These are phyloP conservation scores for Callyntrura guangdongensis DNA, from an alignment of 2,888 invertebrate genomes.

Conservation along the genomic window DNA sequence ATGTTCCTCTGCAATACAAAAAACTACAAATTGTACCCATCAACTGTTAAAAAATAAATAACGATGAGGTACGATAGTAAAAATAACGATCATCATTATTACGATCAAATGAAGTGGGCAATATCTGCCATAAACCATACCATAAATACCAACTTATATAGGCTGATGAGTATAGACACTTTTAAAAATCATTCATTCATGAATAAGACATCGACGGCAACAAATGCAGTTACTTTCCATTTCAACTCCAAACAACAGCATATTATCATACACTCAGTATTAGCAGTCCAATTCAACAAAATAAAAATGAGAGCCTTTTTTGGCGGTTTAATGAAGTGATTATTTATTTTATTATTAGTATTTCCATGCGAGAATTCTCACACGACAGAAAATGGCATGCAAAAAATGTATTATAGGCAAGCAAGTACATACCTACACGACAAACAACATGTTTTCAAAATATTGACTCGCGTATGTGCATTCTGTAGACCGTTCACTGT, in stretches of 20 bases:
- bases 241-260: too few relatives aligned
- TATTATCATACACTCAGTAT: too few relatives aligned
- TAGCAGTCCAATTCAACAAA: conserved; percentile 14
- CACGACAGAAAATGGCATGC: conserved; percentile 24
- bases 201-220: background rate
- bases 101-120: too few relatives aligned
- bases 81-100: conserved; percentile 10
- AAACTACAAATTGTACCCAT: background rate
- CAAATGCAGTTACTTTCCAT: too few relatives aligned
- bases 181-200: too few relatives aligned
- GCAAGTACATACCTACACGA: background rate
- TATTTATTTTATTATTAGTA: conserved; percentile 56
- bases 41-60: background rate
- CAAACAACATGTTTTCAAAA: background rate
- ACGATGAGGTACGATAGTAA: background rate
- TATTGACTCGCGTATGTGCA: too few relatives aligned
- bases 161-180: too few relatives aligned
- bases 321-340: conserved; percentile 70
- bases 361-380: conserved; percentile 68
- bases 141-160: background rate
- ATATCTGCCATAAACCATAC: background rate
- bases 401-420: background rate
- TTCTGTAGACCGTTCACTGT: background rate
- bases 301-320: conserved; percentile 61
- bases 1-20: background rate